Evolutionary conservation across 2,797 vertebrate genomes (phyloP), one percentile per base, ranked within the genome.

Genomic region (Microhierax caerulescens): DNA sequence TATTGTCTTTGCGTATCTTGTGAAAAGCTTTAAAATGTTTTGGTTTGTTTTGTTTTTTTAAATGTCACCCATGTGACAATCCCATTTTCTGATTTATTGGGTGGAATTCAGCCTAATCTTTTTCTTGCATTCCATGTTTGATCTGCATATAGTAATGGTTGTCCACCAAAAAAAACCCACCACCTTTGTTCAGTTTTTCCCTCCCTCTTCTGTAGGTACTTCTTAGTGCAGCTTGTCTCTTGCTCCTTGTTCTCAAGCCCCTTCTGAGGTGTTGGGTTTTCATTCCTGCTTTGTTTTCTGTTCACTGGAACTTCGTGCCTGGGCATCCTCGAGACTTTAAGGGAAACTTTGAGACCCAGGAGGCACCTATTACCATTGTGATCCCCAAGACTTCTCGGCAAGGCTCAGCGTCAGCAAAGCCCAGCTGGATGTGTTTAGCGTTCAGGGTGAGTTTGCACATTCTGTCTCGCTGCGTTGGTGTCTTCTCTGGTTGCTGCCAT

Each of bases 351-450:
- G 57, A 63, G 9, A 32, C 43, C 72, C 32, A 7, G 16, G 57
- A 48, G 28, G 3, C 43, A 10, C 1, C 0, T 37, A 17, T 60
- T 6, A 0, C 36, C 11, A 2, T 3, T 28, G 27, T 21, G 59
- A 59, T 27, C 60, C 48, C 2, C 0, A 5, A n/a, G 73, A 9
- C 5, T 12, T 5, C 43, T 79, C 57, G 74, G 21, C 51, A 16
- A 27, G 64, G 48, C 41, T 24, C 63, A 27, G 70, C 19, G 1
- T 16, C 68, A 20, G 68, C 83, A 77, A 28, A 51, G 76, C 89
- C 80, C 63, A 12, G 11, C 15, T 56, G 84, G 91, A 13, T 41
- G 43, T 8, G 47, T 8, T 83, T n/a, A 76, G 48, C 59, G 61
- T 28, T 68, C 78, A 28, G 85, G 69, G 11, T 17, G 77, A 56